phyloP scores from a whole-genome alignment of 2,797 vertebrate genomes.

The Meriones psammophilus region DNA sequence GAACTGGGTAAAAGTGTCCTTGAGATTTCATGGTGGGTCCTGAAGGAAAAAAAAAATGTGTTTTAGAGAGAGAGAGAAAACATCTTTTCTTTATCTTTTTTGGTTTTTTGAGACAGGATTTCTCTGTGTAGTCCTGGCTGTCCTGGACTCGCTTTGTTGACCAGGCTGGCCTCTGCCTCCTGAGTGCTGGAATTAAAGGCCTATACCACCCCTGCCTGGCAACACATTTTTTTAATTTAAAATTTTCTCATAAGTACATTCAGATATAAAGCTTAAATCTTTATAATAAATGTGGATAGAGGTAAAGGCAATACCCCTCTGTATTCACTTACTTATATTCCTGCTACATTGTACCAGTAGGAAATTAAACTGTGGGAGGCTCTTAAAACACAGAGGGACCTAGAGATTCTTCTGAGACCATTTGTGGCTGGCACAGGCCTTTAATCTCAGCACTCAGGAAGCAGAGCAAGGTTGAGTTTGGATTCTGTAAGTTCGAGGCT shows the following conservation, averaged over 20 bases:
- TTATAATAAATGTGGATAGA: background rate
- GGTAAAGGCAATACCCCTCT: background rate
- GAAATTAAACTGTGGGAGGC: background rate
- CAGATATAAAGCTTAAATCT: conserved; percentile 21
- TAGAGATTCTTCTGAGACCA: background rate
- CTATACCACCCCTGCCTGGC: too few species aligned
- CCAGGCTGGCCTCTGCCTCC: too few species aligned
- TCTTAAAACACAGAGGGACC: background rate
- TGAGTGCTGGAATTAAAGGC: too few species aligned
- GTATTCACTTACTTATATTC: background rate
- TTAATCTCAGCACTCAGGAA: too few species aligned
- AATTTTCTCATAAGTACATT: conserved; percentile 51
- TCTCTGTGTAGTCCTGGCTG: too few species aligned
- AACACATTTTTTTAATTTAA: background rate
- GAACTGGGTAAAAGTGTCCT: conserved; percentile 91
- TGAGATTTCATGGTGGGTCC: conserved; percentile 91
- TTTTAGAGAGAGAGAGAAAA: conserved; percentile 41
- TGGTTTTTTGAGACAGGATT: too few species aligned
- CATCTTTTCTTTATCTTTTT: background rate
- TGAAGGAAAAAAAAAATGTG: conserved; percentile 62
- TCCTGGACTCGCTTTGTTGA: too few species aligned
- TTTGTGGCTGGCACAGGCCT: background rate
- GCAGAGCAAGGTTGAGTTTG: too few species aligned
- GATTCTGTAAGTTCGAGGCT: too few species aligned
- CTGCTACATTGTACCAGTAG: background rate